A percentile compares a stretch with the other conserved stretches of the same genome.
Evolutionary conservation across 2,797 vertebrate genomes (phyloP).

Genomic region (Hoplostethus atlanticus): DNA sequence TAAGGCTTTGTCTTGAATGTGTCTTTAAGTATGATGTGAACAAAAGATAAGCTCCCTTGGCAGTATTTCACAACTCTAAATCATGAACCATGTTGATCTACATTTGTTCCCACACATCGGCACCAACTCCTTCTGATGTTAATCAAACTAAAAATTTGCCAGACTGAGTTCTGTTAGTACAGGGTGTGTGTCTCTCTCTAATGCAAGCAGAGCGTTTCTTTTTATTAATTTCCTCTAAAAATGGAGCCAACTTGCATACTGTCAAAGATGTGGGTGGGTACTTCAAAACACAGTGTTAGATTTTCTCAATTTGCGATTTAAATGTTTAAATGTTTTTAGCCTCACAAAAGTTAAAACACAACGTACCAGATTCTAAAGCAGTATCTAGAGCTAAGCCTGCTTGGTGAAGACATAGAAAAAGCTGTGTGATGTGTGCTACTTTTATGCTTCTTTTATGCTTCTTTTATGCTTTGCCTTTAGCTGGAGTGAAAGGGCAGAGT

Average conservation of each 20-base stretch:
- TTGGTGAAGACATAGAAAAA: conserved; percentile 15
- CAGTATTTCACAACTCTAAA: conserved; percentile 4
- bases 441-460: not conserved
- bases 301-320: not conserved
- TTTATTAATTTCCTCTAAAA: not conserved
- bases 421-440: conserved; percentile 15
- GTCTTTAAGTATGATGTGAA: not conserved
- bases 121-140: conserved; percentile 1
- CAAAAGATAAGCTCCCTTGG: not conserved
- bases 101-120: not conserved
- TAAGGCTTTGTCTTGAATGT: not conserved
- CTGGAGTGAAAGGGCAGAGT: conserved; percentile 38
- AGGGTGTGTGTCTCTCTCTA: conserved; percentile 10
- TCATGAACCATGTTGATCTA: not conserved
- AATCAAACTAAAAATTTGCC: conserved; percentile 8
- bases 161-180: not conserved
- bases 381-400: conserved; percentile 11
- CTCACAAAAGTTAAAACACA: too few relatives aligned
- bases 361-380: conserved; percentile 22
- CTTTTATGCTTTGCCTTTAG: conserved; percentile 30
- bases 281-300: not conserved
- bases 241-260: not conserved
- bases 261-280: not conserved
- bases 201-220: not conserved
- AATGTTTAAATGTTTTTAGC: conserved; percentile 7